These are phyloP conservation scores for Thereva unica DNA, from an alignment of 2,888 invertebrate genomes.

Conservation along the genomic window DNA sequence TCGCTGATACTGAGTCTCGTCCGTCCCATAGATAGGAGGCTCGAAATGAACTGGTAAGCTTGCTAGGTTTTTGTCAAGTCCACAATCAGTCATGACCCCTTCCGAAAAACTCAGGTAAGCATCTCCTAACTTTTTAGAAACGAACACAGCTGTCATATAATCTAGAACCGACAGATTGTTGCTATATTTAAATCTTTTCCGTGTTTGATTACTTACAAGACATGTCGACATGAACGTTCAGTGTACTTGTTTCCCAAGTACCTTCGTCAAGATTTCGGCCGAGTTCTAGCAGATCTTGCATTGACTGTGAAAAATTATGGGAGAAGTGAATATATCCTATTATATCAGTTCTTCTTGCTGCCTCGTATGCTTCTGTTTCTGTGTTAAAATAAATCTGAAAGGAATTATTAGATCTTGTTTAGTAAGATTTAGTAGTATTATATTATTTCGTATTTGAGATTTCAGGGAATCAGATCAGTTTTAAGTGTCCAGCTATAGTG, in stretches of 20 bases:
- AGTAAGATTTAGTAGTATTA: neutral
- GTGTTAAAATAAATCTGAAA: conserved; percentile 61
- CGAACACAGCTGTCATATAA: conserved; percentile 77
- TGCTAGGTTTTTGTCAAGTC: conserved; percentile 63
- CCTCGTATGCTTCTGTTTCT: conserved; percentile 61
- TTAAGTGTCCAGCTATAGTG: no score
- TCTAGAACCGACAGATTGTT: conserved; percentile 62
- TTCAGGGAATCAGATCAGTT: neutral
- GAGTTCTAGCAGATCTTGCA: conserved; percentile 63
- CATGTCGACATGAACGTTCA: conserved; percentile 75
- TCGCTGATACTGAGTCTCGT: conserved; percentile 71
- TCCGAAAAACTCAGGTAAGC: conserved; percentile 71
- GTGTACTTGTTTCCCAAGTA: conserved; percentile 64
- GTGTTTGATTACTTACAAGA: conserved; percentile 63
- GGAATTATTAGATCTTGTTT: neutral
- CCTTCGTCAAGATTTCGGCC: conserved; percentile 63
- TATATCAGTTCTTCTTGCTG: conserved; percentile 62
- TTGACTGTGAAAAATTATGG: conserved; percentile 71
- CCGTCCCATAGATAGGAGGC: conserved; percentile 71
- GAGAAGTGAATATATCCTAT: conserved; percentile 71
- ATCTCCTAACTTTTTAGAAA: conserved; percentile 71
- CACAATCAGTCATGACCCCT: conserved; percentile 67
- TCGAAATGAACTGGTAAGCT: conserved; percentile 69
- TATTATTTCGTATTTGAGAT: conserved; percentile 7
- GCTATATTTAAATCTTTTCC: neutral